These are phyloP conservation scores for Nyctibius grandis DNA, from an alignment of 2,797 vertebrate genomes.

Conservation along the genomic window DNA sequence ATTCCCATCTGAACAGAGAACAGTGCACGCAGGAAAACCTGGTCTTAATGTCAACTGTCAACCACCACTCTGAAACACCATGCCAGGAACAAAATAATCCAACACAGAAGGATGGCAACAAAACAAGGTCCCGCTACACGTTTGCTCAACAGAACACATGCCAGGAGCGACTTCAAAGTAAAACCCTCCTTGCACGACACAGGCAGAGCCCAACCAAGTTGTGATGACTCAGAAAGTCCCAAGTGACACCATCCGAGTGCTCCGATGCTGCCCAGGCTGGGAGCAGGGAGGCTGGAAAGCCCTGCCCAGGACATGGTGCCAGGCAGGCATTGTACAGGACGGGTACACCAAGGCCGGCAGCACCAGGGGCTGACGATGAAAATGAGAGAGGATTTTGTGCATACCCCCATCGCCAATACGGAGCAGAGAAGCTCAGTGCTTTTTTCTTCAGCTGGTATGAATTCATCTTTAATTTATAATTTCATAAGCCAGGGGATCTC, in stretches of 20 bases:
- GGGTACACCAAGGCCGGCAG: not conserved
- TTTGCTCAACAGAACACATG: not conserved
- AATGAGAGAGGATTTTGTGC: not conserved
- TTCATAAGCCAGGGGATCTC: not conserved
- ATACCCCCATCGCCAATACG: accelerated
- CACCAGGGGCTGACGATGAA: not conserved
- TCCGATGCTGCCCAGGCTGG: not conserved
- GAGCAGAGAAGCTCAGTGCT: not conserved
- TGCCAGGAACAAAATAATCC: not conserved
- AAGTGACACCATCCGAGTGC: not conserved
- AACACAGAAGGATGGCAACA: not conserved
- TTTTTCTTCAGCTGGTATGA: not conserved
- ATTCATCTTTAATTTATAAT: not conserved
- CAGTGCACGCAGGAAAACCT: not conserved
- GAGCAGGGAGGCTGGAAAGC: not conserved
- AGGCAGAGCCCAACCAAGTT: not conserved
- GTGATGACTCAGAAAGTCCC: not conserved
- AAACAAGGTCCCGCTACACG: not conserved
- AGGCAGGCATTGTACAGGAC: accelerated
- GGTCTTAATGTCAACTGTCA: not conserved
- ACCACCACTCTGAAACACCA: not conserved
- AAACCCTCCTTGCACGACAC: not conserved
- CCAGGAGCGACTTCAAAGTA: constrained; percentile 41
- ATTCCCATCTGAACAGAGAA: not conserved
- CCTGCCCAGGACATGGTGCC: accelerated